These are phyloP conservation scores for Bombus cullumanus DNA, from an alignment of 1,140 invertebrate species.

Conservation along the genomic window DNA sequence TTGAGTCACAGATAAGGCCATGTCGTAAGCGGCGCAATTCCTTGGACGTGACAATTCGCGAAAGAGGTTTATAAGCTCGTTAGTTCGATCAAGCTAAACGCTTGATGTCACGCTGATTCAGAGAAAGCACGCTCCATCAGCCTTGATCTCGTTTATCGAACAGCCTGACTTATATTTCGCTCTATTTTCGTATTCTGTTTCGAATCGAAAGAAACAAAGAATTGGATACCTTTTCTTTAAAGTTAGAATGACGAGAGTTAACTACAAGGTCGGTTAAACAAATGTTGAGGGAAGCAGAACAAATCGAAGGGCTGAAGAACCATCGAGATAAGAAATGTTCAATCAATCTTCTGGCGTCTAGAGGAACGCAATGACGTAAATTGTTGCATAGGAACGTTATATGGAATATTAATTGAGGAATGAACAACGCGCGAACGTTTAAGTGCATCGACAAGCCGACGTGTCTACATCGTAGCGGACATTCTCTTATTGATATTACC, in stretches of 20 bases:
- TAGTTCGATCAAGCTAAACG: background rate
- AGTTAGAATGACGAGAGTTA: background rate
- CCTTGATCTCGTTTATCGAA: constrained; percentile 36
- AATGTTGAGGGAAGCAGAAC: background rate
- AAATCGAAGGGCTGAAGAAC: background rate
- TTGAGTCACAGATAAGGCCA: constrained; percentile 49
- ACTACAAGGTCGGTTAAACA: background rate
- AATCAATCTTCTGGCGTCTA: background rate
- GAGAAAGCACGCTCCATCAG: constrained; percentile 15
- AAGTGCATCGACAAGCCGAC: constrained; percentile 29
- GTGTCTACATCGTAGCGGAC: constrained; percentile 21
- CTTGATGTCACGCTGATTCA: background rate
- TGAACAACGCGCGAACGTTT: constrained; percentile 54
- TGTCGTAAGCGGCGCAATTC: background rate
- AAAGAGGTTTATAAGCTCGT: background rate
- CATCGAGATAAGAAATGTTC: background rate
- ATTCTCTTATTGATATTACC: constrained; percentile 41
- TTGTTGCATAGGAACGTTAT: background rate
- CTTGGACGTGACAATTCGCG: background rate
- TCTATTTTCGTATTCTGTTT: constrained; percentile 10
- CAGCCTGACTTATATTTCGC: background rate
- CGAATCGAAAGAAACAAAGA: background rate
- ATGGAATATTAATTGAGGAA: constrained; percentile 57
- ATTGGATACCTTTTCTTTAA: background rate
- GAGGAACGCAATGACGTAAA: background rate